These are phyloP conservation scores for Leptinotarsa tumamoca DNA, from an alignment of 2,888 invertebrate genomes.

Conservation along the genomic window DNA sequence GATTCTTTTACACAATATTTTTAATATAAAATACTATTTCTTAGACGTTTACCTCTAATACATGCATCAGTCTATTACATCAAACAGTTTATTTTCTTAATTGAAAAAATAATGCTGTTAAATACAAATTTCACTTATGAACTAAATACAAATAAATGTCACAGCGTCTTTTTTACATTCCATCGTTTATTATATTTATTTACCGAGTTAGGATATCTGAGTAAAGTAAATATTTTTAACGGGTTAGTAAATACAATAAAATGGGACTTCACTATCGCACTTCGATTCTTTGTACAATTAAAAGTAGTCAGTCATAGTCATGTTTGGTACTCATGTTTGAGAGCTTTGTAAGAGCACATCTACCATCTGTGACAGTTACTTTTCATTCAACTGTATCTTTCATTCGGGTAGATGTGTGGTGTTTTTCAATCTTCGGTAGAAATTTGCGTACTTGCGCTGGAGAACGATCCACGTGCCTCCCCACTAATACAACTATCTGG, in stretches of 20 bases:
- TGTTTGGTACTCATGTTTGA: slow-evolving; percentile 35
- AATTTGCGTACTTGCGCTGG: slow-evolving; percentile 65
- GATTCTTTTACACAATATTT: slow-evolving; percentile 45
- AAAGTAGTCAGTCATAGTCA: slow-evolving; percentile 40
- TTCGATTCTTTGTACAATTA: slow-evolving; percentile 23
- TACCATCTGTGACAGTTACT: slow-evolving; percentile 6
- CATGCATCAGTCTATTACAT: slow-evolving; percentile 42
- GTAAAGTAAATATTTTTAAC: neutral
- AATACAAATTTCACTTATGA: slow-evolving; percentile 12
- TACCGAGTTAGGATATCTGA: neutral
- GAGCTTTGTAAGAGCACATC: neutral
- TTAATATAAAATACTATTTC: slow-evolving; percentile 52
- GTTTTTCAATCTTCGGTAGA: slow-evolving; percentile 59
- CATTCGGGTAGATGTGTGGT: neutral
- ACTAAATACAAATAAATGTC: slow-evolving; percentile 20
- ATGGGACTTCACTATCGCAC: neutral
- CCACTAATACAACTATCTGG: slow-evolving; percentile 63
- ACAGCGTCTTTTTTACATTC: slow-evolving; percentile 5
- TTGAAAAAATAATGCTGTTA: slow-evolving; percentile 22
- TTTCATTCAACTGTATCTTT: neutral
- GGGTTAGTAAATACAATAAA: slow-evolving; percentile 14
- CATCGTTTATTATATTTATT: slow-evolving; percentile 14
- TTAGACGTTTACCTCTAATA: slow-evolving; percentile 33
- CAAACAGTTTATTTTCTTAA: neutral
- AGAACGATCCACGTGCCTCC: slow-evolving; percentile 64